Conservation (phyloP, 2,888 invertebrate genomes). For the Biston stratarius region DNA sequence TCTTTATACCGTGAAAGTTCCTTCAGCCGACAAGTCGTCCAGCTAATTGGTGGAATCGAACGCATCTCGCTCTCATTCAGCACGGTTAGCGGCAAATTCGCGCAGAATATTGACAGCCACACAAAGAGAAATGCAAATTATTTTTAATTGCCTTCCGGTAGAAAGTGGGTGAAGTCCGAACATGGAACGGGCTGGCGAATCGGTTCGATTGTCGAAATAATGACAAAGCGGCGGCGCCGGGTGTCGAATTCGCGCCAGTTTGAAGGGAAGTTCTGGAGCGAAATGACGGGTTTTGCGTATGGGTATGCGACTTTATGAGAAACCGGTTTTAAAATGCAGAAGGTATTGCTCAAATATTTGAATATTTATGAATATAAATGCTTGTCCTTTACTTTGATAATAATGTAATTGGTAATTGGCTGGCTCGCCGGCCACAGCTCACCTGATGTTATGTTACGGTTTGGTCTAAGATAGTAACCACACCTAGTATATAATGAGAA, state of each 20-base stretch:
- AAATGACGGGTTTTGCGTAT: conserved; percentile 10
- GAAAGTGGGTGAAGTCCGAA: conserved; percentile 82
- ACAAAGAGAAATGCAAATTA: conserved; percentile 82
- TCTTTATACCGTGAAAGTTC: conserved; percentile 25
- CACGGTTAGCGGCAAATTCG: conserved; percentile 53
- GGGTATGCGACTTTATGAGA: not conserved
- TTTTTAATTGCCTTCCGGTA: conserved; percentile 84
- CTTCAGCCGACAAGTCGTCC: conserved; percentile 38
- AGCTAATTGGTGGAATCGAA: conserved; percentile 47
- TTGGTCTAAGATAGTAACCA: too few species aligned
- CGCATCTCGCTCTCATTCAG: conserved; percentile 50
- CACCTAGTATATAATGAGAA: too few species aligned
- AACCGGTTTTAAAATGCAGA: conserved; percentile 1
- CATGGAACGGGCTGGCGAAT: conserved; percentile 70
- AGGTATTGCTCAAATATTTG: not conserved
- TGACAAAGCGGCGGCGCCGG: conserved; percentile 64
- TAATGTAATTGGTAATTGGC: too few species aligned
- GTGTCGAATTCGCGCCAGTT: conserved; percentile 53
- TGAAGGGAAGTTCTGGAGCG: conserved; percentile 28
- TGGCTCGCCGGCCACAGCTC: too few species aligned
- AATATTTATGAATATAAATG: not conserved
- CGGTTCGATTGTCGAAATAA: conserved; percentile 73
- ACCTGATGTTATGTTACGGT: too few species aligned
- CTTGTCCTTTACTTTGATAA: too few species aligned
- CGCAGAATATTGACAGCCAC: conserved; percentile 65